A percentile compares a stretch with the other conserved stretches of the same genome.
phyloP scores from a whole-genome alignment of 1,140 invertebrate species.

The Camponotus pennsylvanicus region DNA sequence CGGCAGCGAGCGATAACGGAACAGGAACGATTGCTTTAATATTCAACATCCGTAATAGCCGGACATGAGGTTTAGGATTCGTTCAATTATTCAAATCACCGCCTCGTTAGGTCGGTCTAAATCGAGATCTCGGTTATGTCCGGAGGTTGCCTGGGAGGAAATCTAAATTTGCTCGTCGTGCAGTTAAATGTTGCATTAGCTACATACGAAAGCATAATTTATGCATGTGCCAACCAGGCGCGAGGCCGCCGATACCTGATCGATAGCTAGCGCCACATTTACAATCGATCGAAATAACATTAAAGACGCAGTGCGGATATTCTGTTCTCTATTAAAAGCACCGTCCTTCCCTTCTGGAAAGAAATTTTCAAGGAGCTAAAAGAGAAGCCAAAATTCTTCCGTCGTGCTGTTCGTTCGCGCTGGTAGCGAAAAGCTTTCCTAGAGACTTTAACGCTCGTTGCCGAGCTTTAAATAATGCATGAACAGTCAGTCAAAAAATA shows the following conservation, averaged over 20 bases:
- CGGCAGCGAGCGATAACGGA: constrained; percentile 6
- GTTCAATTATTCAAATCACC: constrained; percentile 84
- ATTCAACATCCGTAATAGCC: constrained; percentile 84
- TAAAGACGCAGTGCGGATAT: neutral
- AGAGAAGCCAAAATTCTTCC: neutral
- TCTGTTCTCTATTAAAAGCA: neutral
- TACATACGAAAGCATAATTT: constrained; percentile 46
- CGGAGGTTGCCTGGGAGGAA: constrained; percentile 70
- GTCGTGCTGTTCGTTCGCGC: neutral
- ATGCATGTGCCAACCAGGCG: constrained; percentile 18
- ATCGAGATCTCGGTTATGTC: constrained; percentile 79
- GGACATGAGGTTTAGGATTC: constrained; percentile 83
- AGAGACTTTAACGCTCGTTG: constrained; percentile 76
- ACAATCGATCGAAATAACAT: neutral
- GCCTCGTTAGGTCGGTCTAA: constrained; percentile 81
- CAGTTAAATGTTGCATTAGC: constrained; percentile 71
- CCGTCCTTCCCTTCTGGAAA: neutral
- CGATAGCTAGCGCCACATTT: constrained; percentile 10
- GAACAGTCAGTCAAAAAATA: constrained; percentile 75
- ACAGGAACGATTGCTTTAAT: constrained; percentile 76
- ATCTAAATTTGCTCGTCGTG: constrained; percentile 72
- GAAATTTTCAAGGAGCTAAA: constrained; percentile 39
- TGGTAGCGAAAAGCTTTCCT: constrained; percentile 28
- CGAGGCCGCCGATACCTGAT: constrained; percentile 31
- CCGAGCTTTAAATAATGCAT: constrained; percentile 80